Percentiles rank a stretch among this genome's conserved stretches.
phyloP scores from a whole-genome alignment of 2,113 vertebrate species.

The Etheostoma spectabile region DNA sequence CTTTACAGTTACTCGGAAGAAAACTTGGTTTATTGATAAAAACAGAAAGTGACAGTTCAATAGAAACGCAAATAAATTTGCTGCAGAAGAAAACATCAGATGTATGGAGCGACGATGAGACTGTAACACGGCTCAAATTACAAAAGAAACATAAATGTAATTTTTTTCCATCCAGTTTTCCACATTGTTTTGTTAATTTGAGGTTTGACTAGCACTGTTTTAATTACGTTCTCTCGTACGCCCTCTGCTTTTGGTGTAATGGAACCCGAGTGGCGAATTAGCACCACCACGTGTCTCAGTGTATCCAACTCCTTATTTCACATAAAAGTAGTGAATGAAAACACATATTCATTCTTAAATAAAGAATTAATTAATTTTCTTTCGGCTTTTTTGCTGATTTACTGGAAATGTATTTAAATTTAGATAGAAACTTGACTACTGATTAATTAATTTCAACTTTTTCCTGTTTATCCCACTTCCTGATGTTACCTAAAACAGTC shows the following conservation, averaged over 20 bases:
- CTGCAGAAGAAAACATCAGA: neutral
- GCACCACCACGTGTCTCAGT: neutral
- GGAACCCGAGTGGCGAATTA: neutral
- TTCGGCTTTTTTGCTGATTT: neutral
- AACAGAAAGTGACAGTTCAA: neutral
- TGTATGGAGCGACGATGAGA: neutral
- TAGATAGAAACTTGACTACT: neutral
- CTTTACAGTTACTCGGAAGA: neutral
- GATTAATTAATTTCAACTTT: neutral
- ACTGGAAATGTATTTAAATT: neutral
- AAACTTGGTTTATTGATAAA: neutral
- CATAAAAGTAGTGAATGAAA: neutral
- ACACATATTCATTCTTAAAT: neutral
- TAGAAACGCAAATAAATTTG: too few species aligned
- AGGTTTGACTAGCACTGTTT: neutral
- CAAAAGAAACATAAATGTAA: neutral
- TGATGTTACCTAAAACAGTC: neutral
- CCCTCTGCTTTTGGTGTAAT: neutral
- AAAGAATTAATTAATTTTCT: too few species aligned
- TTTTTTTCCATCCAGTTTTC: neutral
- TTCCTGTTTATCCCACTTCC: neutral
- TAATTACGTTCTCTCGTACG: neutral
- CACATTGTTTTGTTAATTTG: neutral
- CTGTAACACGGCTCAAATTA: neutral
- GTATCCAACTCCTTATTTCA: neutral